phyloP scores from a whole-genome alignment of 2,888 invertebrate species.

The Andrena praecox region DNA sequence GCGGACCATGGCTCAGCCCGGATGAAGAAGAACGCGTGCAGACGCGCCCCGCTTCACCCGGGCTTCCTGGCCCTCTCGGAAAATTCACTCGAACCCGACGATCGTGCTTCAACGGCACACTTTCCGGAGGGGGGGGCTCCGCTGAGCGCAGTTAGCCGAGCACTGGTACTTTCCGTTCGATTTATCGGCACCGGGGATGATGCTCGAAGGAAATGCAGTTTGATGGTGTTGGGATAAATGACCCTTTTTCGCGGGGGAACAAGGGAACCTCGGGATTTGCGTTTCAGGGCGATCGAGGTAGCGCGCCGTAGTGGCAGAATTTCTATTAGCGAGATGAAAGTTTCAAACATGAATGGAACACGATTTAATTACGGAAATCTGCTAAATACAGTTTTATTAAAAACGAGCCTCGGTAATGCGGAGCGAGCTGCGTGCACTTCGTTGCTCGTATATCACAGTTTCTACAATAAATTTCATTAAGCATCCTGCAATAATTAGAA shows the following conservation, averaged over 20 bases:
- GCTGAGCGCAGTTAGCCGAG: not conserved
- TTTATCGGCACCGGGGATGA: not conserved
- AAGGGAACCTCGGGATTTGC: not conserved
- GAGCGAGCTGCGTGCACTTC: not conserved
- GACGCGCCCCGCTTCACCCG: not conserved
- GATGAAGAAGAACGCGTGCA: constrained; percentile 46
- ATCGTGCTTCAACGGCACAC: not conserved
- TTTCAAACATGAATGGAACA: no score
- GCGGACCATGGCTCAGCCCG: constrained; percentile 41
- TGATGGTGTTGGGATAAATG: not conserved
- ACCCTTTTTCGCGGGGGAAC: not conserved
- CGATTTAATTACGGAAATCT: no score
- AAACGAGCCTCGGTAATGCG: not conserved
- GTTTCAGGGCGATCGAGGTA: no score
- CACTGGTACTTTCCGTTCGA: not conserved
- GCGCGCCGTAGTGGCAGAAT: no score
- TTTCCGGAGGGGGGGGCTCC: not conserved
- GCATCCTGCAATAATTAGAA: constrained; percentile 74
- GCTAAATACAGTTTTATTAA: not conserved
- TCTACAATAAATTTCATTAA: constrained; percentile 75
- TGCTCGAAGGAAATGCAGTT: not conserved
- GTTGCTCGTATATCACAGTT: constrained; percentile 30
- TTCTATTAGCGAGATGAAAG: no score
- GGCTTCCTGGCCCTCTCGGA: constrained; percentile 18
- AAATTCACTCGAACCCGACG: constrained; percentile 34